phyloP scores from a whole-genome alignment of 2,113 vertebrate genomes.

The Tympanuchus pallidicinctus region DNA sequence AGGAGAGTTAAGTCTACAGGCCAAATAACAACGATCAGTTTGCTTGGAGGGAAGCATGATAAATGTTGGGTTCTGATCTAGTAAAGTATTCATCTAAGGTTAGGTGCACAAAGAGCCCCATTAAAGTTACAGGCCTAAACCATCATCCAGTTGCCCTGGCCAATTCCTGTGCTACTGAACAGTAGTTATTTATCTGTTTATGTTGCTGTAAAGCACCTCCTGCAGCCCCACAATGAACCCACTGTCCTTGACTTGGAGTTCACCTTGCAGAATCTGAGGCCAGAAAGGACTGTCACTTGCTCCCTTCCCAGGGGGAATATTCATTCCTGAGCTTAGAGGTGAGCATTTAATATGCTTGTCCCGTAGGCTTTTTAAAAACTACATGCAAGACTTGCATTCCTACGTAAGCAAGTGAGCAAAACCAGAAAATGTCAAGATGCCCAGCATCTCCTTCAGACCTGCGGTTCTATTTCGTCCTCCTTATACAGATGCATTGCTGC shows the following conservation, averaged over 20 bases:
- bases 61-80: background rate
- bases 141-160: background rate
- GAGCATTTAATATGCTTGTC: background rate
- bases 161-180: background rate
- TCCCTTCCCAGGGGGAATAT: background rate
- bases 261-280: background rate
- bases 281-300: background rate
- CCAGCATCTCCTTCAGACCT: background rate
- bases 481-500: background rate
- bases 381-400: background rate
- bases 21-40: background rate
- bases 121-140: fast-evolving
- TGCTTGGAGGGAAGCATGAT: background rate
- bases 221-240: background rate
- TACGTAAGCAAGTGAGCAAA: background rate
- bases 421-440: background rate
- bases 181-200: conserved; percentile 12
- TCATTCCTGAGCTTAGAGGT: background rate
- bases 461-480: background rate
- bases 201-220: background rate
- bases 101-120: background rate
- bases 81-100: background rate
- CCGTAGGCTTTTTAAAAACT: background rate
- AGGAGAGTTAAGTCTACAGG: background rate
- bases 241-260: background rate